Base-by-base conservation (phyloP, 1,140 invertebrate genomes). In the Drosophila nannoptera region DNA sequence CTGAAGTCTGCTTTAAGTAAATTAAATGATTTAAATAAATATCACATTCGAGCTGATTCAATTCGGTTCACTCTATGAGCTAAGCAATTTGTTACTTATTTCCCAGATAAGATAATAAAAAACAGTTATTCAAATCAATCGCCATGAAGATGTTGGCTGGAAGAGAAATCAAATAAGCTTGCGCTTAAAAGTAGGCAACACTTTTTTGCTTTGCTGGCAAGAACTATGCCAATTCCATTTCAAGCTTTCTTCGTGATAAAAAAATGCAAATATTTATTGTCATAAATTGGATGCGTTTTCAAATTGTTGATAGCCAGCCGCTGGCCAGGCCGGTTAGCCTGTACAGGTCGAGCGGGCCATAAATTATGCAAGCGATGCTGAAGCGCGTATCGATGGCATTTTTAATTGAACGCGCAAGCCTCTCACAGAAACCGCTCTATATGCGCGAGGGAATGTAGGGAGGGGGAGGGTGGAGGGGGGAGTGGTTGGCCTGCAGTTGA, bases 331-430 rank as follows among this genome's bases (percentile, higher is more conserved):
- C 12, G 33, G 31, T 16, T 6, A 35, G 33, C 36, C 32, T 6
- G 36, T 12, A 50, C 43, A 69, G 32, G 56, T 38, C 50, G 33
- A 45, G 3, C 7, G 59, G 75, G n/a, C n/a, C 76, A 77, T 84
- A 80, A 86, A 74, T 80, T 74, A 77, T 86, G 69, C 63, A 76
- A 46, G 52, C 62, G 35, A 38, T 59, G 73, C 49, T 63, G 64
- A 58, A 50, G 60, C 68, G 52, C 72, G 77, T 81, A 86, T 81
- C 76, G 80, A 80, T 84, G 77, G 73, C 62, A 86, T 80, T 76
- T 82, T 86, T 74, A 84, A 84, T 86, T 74, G 81, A 84, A 84
- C 46, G 31, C n/a, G 14, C 33, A 7, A 12, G 29, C 48, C 29
- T 7, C 11, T 5, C 11, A 45, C 4, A 45, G 7, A 16, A 16